Base-by-base conservation (phyloP, 1,140 invertebrate species). In the Drosophila mojavensis region DNA sequence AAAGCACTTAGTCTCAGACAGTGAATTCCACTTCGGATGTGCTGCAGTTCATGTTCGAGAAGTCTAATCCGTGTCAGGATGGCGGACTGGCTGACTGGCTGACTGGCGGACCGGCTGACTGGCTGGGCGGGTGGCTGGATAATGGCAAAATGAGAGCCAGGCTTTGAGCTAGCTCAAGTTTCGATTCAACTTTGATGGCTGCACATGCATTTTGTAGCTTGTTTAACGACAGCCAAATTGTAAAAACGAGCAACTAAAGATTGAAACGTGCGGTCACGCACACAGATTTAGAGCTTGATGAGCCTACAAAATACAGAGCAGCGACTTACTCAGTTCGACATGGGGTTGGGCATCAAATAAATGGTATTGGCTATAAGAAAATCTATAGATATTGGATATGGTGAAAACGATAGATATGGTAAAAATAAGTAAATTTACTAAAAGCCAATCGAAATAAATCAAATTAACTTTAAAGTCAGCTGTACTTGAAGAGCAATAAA, bases 1-100 rank as follows among this genome's bases (percentile, higher is more conserved):
- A 86, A 80, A 89, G 63, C 83, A 88, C 83, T 88, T 83, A 80
- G 79, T 45, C 79, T 39, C 39, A 66, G 69, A 82, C 83, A 86
- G 68, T 75, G 73, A 75, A 80, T 67, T 78, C 59, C 65, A 89
- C 80, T 89, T 80, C 6, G 61, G 39, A 59, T 55, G 67, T 66
- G 66, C 59, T 47, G 68, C 62, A 69, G 15, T 47, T 55, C 15
- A 60, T 28, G 64, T 36, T 48, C 43, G 71, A 70, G 50, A 74
- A 62, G 67, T 68, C 59, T 53, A 70, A 47, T 30, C 24, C n/a
- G 24, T 10, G 30, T 3, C 15, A 24, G 30, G 36, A n/a, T 59
- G 24, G 39, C 3, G 7, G 15, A 13, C 4, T 26, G 26, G 6
- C 1, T 15, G 15, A 15, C 9, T n/a, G 6, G 3, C 1, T 28